Evolutionary conservation across 2,113 vertebrate species (phyloP).

Genomic region (Athene cunicularia): DNA sequence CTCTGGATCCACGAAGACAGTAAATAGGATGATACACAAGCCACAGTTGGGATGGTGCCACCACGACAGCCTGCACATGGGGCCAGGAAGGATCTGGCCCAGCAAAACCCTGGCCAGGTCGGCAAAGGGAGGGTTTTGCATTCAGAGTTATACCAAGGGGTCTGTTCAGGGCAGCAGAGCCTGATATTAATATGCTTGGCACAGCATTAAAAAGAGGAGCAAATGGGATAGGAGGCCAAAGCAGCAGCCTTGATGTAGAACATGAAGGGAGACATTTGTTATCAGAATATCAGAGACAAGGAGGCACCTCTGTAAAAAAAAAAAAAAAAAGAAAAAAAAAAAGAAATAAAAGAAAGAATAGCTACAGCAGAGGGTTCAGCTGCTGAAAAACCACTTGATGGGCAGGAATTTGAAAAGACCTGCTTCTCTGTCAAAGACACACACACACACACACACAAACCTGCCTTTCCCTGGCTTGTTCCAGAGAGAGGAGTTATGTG

Average conservation of each 20-base stretch:
- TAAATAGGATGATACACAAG: background rate
- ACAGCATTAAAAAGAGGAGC: slow-evolving; percentile 11
- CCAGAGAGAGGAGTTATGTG: background rate
- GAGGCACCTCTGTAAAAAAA: background rate
- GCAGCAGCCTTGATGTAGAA: slow-evolving; percentile 49
- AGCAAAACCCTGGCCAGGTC: background rate
- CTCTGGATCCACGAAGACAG: background rate
- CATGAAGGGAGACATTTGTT: slow-evolving; percentile 45
- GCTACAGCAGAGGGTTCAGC: background rate
- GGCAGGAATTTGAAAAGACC: background rate
- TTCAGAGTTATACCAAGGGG: background rate
- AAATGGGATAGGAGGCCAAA: slow-evolving; percentile 46
- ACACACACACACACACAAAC: background rate
- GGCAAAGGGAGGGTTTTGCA: background rate
- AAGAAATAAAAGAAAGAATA: background rate
- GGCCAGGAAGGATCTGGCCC: background rate
- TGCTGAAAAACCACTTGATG: background rate
- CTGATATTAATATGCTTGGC: slow-evolving; percentile 9
- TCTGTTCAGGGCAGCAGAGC: background rate
- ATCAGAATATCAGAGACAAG: slow-evolving; percentile 45
- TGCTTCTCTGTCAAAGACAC: background rate
- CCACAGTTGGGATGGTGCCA: fast-evolving
- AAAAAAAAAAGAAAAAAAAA: background rate
- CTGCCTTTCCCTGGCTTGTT: background rate
- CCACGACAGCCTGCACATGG: fast-evolving